Conservation (phyloP, 2,113 vertebrate genomes). For the Stegastes partitus region DNA sequence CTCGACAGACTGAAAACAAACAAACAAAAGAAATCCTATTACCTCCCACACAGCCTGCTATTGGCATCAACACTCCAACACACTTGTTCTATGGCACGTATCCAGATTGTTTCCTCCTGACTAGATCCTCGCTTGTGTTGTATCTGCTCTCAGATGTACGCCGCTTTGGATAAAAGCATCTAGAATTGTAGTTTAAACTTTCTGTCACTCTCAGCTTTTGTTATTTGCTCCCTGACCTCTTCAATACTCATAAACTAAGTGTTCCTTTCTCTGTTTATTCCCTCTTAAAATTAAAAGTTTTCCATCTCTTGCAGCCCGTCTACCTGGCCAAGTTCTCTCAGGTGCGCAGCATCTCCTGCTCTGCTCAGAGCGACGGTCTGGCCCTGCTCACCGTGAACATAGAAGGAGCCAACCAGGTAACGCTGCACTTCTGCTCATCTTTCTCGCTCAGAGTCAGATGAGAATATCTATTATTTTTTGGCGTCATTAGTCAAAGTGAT, state of each 20-base stretch:
- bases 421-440: background rate
- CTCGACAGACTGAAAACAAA: conserved; percentile 79
- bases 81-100: too few species aligned
- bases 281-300: background rate
- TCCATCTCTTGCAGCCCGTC: conserved; percentile 82
- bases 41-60: too few species aligned
- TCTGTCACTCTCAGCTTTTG: background rate
- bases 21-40: too few species aligned
- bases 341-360: conserved; percentile 89
- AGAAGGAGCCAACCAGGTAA: conserved; percentile 89
- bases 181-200: too few species aligned
- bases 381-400: conserved; percentile 89
- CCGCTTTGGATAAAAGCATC: too few species aligned
- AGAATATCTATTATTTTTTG: too few species aligned
- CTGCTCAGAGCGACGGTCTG: conserved; percentile 80
- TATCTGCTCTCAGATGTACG: too few species aligned
- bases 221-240: background rate
- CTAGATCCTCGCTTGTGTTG: too few species aligned
- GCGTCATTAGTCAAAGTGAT: too few species aligned
- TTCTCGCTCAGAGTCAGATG: too few species aligned
- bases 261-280: background rate
- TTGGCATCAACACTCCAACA: too few species aligned
- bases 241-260: background rate
- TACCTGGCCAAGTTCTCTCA: conserved; percentile 90
- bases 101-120: too few species aligned